phyloP scores from a whole-genome alignment of 2,797 vertebrate genomes.

The Pseudochaenichthys georgianus region DNA sequence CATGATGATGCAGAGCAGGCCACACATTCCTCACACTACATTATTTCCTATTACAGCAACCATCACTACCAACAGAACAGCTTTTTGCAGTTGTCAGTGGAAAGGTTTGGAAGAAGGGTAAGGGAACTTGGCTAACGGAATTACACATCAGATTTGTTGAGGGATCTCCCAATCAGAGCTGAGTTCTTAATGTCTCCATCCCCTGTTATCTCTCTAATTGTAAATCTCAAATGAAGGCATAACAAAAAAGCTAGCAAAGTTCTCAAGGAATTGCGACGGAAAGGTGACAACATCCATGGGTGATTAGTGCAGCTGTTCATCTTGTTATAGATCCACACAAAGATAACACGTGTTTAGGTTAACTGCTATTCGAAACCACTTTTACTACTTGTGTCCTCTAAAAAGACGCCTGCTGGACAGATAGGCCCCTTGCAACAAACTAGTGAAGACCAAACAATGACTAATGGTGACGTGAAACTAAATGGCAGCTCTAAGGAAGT shows the following conservation, averaged over 20 bases:
- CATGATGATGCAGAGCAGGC: conserved; percentile 1
- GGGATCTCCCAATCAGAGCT: conserved; percentile 8
- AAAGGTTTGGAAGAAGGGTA: background rate
- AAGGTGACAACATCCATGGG: background rate
- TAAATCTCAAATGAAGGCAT: background rate
- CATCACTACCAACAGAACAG: background rate
- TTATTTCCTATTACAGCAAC: conserved; percentile 19
- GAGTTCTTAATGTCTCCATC: too few species aligned
- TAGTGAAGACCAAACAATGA: background rate
- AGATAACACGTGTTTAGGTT: background rate
- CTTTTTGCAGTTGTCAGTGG: background rate
- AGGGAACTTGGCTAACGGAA: background rate
- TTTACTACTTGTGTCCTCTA: background rate
- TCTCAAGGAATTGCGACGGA: background rate
- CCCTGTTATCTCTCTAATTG: background rate
- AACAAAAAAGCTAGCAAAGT: background rate
- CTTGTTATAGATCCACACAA: background rate
- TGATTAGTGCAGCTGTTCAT: background rate
- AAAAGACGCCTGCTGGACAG: background rate
- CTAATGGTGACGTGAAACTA: conserved; percentile 1
- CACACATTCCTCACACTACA: conserved; percentile 12
- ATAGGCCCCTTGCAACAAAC: too few species aligned
- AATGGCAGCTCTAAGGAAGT: background rate
- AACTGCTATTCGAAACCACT: background rate
- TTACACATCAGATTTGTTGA: background rate